Evolutionary conservation across 2,888 invertebrate genomes (phyloP), one percentile per base, ranked within the genome.

Genomic region (Amblyjoppa proteus): DNA sequence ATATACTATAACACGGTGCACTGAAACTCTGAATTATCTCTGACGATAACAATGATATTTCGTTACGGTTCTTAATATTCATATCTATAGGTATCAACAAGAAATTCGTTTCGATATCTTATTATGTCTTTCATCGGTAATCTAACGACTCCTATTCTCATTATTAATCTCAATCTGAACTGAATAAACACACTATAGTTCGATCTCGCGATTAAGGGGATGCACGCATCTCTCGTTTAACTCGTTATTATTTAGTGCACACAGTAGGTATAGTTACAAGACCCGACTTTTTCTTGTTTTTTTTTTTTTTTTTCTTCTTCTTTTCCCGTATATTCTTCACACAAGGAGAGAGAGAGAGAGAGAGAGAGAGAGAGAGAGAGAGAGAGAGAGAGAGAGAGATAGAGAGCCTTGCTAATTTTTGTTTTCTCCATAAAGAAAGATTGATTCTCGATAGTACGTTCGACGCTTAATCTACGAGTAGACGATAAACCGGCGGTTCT

Each of bases 31-130:
- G 75, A 88, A 89, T 88, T 87, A 84, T 86, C 73, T 81, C 82
- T 82, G 80, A 84, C 82, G 83, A 87, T 87, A 83, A 87, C 87
- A 88, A 86, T 84, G 77, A 87, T 87, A 88, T 79, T 87, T 61
- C 28, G 79, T 86, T 83, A 75, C 83, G 61, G 76, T 87, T 75
- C 75, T 53, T 45, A 85, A 85, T 85, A 75, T 70, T 84, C 81
- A 74, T 86, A 84, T 68, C 79, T 64, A 64, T 64, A 34, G 16
- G 64, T 90, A 84, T 92, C 90, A 92, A 92, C 91, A 91, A 90
- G 90, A 90, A 90, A 89, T 90, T 91, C 87, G 88, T 88, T 90
- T 87, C 81, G 53, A 69, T 81, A 51, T 64, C 20, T n/a, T 41
- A 38, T 69, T n/a, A 28, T 28, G 58, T 25, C 45, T 45, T 45